Evolutionary conservation across 2,797 vertebrate species (phyloP), one percentile per base, ranked within the genome.

Genomic region (Diceros bicornis): DNA sequence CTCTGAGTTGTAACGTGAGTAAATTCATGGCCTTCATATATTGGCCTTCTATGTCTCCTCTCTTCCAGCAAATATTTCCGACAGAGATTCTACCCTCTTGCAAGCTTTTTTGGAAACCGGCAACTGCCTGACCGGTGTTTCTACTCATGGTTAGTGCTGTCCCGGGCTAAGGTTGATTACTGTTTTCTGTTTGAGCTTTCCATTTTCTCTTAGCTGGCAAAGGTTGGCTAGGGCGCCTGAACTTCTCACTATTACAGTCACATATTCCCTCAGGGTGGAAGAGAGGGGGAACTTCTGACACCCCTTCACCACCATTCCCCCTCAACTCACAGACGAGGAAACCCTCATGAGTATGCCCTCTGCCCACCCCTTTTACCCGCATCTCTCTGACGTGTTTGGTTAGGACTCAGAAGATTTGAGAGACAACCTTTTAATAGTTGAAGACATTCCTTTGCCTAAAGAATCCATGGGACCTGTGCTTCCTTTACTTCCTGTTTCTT

Each of bases 11-110:
- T 61, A 62, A 93, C 21, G 11, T 52, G 52, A 94, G 44, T 44
- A 66, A 68, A 69, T 32, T 11, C 14, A 1, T 64, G 52, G 32
- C 44, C 57, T 83, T 20, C 3, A 20, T 52, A 23, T 74, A 83
- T 95, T 89, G 89, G 34, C 16, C 34, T 97, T 89, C 37, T 23
- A 50, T 44, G 59, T 78, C 23, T 29, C 14, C 20, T 89, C 34
- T 72, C 32, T 37, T 7, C 2, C 25, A 71, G 62, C 44, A 79
- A 62, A 87, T 12, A 85, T 83, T 89, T 69, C 74, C 27, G 41
- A 34, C 32, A 34, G n/a, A 41, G 52, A 71, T 37, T 32, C 59
- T 55, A 44, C 37, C 32, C 13, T 74, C n/a, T 81, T 55, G 20
- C 12, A 61, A 68, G 37, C 14, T 64, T 86, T 86, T 84, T 85